Conservation (phyloP, 2,888 invertebrate species). For the Microchrysa polita region DNA sequence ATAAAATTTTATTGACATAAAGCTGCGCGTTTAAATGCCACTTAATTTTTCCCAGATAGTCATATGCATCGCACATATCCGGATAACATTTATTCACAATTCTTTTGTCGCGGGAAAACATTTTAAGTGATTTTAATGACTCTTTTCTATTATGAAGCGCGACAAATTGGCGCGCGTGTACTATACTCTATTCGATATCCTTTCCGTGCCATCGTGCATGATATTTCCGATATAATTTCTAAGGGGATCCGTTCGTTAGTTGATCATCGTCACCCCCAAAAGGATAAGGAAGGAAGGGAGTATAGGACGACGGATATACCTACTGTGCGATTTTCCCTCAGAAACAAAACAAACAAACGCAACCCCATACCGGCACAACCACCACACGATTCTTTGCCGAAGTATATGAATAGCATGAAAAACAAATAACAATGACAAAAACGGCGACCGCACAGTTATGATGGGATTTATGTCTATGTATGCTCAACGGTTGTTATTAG, state of each 20-base stretch:
- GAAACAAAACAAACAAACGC: too few relatives aligned
- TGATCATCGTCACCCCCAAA: not conserved
- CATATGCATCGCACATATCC: constrained; percentile 5
- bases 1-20: not conserved
- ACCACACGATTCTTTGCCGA: too few relatives aligned
- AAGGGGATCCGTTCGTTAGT: constrained; percentile 28
- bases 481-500: constrained; percentile 35
- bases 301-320: too few relatives aligned
- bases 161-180: constrained; percentile 49
- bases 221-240: constrained; percentile 26
- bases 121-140: constrained; percentile 41
- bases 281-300: too few relatives aligned
- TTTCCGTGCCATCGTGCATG: not conserved
- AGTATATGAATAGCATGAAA: constrained; percentile 2
- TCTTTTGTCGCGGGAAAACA: constrained; percentile 1
- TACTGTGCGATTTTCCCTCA: not conserved
- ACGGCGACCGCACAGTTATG: constrained; percentile 30
- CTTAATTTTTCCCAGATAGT: constrained; percentile 27
- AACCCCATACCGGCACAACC: too few relatives aligned
- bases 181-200: too few relatives aligned
- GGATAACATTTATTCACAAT: not conserved
- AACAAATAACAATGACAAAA: constrained; percentile 32
- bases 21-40: constrained; percentile 9
- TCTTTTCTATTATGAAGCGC: constrained; percentile 44
- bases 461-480: constrained; percentile 39